These are phyloP conservation scores for Gymnoscopelus braueri DNA, from an alignment of 2,797 vertebrate species.

Conservation along the genomic window DNA sequence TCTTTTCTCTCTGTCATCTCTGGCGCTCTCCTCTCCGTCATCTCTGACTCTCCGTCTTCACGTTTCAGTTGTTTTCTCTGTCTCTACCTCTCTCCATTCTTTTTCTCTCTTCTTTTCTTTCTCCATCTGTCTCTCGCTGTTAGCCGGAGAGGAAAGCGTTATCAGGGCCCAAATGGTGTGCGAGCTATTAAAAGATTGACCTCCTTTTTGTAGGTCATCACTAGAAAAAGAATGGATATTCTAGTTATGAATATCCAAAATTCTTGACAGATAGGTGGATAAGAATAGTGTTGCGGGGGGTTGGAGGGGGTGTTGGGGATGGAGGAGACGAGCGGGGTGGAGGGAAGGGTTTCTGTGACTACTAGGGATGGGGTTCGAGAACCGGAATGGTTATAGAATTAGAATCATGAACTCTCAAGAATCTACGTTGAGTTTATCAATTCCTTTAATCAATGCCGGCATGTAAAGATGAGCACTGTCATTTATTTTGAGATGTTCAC, in stretches of 20 bases:
- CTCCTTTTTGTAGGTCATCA: slow-evolving; percentile 81
- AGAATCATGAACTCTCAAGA: too few relatives aligned
- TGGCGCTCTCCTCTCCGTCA: too few relatives aligned
- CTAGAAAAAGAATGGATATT: slow-evolving; percentile 74
- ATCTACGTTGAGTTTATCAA: too few relatives aligned
- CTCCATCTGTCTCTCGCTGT: slow-evolving; percentile 32
- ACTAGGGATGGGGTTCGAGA: not conserved
- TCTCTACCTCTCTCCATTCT: not conserved
- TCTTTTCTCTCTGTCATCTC: not conserved
- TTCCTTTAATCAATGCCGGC: too few relatives aligned
- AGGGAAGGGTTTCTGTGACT: slow-evolving; percentile 33
- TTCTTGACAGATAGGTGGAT: slow-evolving; percentile 69
- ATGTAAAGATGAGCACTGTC: too few relatives aligned
- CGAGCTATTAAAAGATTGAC: slow-evolving; percentile 79
- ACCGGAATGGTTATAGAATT: slow-evolving; percentile 35
- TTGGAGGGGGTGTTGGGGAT: slow-evolving; percentile 47
- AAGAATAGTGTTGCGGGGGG: slow-evolving; percentile 66
- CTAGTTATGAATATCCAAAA: slow-evolving; percentile 76
- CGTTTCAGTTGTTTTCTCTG: too few relatives aligned
- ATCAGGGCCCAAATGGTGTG: slow-evolving; percentile 67
- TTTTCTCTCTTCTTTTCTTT: not conserved
- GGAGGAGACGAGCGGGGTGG: slow-evolving; percentile 16
- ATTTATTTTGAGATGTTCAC: too few relatives aligned
- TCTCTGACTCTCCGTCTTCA: too few relatives aligned
- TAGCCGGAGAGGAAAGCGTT: slow-evolving; percentile 64